phyloP scores from a whole-genome alignment of 2,113 vertebrate genomes.

The Labeo rohita region DNA sequence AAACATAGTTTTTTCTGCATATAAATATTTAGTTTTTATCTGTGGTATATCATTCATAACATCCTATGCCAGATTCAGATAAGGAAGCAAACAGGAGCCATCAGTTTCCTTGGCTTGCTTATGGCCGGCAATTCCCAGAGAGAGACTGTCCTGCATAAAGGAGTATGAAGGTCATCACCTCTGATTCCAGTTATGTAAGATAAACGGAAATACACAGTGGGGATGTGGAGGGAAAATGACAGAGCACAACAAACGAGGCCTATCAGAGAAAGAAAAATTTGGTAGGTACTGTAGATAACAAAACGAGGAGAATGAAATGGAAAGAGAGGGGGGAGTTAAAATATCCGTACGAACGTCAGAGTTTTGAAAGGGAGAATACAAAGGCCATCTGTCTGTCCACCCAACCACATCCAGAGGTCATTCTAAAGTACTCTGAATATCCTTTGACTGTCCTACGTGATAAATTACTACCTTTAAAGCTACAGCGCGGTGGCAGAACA shows the following conservation, averaged over 20 bases:
- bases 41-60: neutral
- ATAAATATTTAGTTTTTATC: neutral
- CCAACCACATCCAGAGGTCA: conserved; percentile 3
- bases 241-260: neutral
- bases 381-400: conserved; percentile 23
- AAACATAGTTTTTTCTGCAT: neutral
- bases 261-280: conserved; percentile 1
- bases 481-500: neutral
- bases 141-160: conserved; percentile 39
- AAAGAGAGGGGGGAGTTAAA: conserved; percentile 29
- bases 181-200: conserved; percentile 52
- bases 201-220: neutral
- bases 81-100: neutral
- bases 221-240: neutral
- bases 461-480: conserved; percentile 33
- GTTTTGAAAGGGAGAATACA: conserved; percentile 11
- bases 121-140: conserved; percentile 35
- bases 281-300: neutral
- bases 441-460: neutral
- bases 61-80: neutral
- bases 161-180: conserved; percentile 55
- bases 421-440: conserved; percentile 25
- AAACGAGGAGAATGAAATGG: neutral
- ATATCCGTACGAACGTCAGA: neutral
- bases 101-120: conserved; percentile 7